These are phyloP conservation scores for Cantharis rustica DNA, from an alignment of 2,888 invertebrate genomes.

Conservation along the genomic window DNA sequence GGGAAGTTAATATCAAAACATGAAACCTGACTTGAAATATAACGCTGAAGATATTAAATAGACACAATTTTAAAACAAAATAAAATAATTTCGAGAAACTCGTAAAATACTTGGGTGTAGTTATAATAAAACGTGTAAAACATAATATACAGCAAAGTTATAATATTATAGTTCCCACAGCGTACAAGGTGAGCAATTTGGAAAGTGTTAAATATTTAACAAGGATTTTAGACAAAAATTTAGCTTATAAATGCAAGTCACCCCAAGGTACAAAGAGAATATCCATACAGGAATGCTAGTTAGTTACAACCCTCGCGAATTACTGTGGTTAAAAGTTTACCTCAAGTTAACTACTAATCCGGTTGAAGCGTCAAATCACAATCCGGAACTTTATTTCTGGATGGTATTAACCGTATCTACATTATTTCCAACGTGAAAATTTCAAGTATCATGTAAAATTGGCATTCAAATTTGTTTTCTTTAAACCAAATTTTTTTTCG, in stretches of 20 bases:
- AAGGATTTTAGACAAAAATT: background rate
- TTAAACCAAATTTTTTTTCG: background rate
- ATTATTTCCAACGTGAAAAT: background rate
- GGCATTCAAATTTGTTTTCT: background rate
- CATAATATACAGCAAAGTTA: background rate
- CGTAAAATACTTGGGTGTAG: background rate
- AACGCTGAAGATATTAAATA: too few relatives aligned
- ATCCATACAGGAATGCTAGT: background rate
- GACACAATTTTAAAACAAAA: too few relatives aligned
- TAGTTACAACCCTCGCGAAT: background rate
- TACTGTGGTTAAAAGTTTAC: conserved; percentile 4
- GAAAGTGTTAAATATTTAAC: background rate
- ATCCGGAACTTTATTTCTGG: background rate
- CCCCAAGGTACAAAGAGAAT: background rate
- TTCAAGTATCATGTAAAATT: background rate
- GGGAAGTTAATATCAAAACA: background rate
- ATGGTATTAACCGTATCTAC: background rate
- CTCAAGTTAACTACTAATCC: conserved; percentile 11
- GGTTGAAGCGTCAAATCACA: conserved; percentile 1
- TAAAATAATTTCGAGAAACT: too few relatives aligned
- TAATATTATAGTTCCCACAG: background rate
- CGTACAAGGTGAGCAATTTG: background rate
- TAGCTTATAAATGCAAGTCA: background rate
- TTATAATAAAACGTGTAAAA: background rate
- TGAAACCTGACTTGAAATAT: too few relatives aligned